Evolutionary conservation across 1,140 invertebrate genomes (phyloP).

Genomic region (Bombus pascuorum): DNA sequence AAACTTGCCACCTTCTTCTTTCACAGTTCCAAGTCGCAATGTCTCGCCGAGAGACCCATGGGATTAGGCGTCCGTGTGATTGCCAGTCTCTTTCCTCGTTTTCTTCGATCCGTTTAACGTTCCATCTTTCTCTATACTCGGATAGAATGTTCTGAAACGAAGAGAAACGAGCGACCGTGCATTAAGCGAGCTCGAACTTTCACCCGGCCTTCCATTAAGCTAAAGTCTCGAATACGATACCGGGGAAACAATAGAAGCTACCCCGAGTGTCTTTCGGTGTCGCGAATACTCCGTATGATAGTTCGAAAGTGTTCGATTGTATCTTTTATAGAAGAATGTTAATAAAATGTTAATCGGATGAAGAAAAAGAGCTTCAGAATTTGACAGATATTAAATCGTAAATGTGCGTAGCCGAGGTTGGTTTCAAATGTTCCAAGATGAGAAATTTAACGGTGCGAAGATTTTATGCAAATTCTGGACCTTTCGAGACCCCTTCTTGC

Average conservation of each 20-base stretch:
- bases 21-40: not conserved
- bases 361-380: too few species aligned
- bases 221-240: constrained; percentile 9
- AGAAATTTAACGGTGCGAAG: not conserved
- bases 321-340: not conserved
- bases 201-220: constrained; percentile 23
- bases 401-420: too few species aligned
- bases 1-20: constrained; percentile 12
- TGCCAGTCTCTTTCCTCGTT: not conserved
- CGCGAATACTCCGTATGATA: not conserved
- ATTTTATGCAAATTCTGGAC: too few species aligned
- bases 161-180: constrained; percentile 12
- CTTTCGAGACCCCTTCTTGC: not conserved
- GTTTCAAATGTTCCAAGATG: not conserved
- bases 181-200: constrained; percentile 12
- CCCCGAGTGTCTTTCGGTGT: constrained; percentile 4
- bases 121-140: not conserved
- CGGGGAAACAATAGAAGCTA: constrained; percentile 1
- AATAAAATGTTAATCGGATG: not conserved
- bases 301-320: not conserved
- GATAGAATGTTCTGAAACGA: constrained; percentile 9
- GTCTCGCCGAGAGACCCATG: not conserved
- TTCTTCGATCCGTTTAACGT: not conserved
- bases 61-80: not conserved
- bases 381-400: not conserved